Conservation (phyloP, 2,113 vertebrate species). For the Cololabis saira region DNA sequence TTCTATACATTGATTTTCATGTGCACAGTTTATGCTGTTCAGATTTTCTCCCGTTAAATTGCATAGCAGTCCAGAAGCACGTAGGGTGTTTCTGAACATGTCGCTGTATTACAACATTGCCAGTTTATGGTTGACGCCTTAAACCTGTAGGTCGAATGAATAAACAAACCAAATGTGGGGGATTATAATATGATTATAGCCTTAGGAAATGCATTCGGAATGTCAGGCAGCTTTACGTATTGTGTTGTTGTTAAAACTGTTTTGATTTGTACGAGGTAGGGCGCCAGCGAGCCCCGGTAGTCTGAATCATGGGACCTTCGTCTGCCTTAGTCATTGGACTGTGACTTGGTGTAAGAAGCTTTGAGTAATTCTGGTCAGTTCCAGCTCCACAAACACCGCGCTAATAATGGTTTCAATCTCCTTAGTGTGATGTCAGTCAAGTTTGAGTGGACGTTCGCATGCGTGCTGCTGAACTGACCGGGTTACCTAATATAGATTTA, state of each 20-base stretch:
- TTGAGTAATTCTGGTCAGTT: slow-evolving; percentile 65
- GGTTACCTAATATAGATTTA: not conserved
- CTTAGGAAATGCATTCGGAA: slow-evolving; percentile 17
- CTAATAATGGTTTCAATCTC: slow-evolving; percentile 59
- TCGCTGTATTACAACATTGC: not conserved
- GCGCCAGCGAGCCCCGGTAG: slow-evolving; percentile 33
- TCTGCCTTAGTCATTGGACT: slow-evolving; percentile 56
- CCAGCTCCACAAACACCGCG: slow-evolving; percentile 40
- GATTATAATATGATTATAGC: slow-evolving; percentile 7
- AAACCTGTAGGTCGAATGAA: slow-evolving; percentile 4
- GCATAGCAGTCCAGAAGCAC: no score
- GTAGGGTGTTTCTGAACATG: no score
- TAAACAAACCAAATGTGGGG: not conserved
- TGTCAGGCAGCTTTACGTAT: slow-evolving; percentile 21
- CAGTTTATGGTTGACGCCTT: slow-evolving; percentile 34
- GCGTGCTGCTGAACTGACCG: slow-evolving; percentile 12
- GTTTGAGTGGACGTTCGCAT: slow-evolving; percentile 50
- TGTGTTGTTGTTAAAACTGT: slow-evolving; percentile 16
- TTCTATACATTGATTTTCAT: no score
- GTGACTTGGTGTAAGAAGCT: slow-evolving; percentile 73
- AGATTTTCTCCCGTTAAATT: no score
- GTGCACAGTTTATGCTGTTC: no score
- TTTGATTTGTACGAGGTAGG: slow-evolving; percentile 16
- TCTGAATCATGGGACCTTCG: slow-evolving; percentile 58
- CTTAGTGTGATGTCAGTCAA: slow-evolving; percentile 58